Conservation (phyloP, 2,797 vertebrate species). For the Cossypha niveicapilla region DNA sequence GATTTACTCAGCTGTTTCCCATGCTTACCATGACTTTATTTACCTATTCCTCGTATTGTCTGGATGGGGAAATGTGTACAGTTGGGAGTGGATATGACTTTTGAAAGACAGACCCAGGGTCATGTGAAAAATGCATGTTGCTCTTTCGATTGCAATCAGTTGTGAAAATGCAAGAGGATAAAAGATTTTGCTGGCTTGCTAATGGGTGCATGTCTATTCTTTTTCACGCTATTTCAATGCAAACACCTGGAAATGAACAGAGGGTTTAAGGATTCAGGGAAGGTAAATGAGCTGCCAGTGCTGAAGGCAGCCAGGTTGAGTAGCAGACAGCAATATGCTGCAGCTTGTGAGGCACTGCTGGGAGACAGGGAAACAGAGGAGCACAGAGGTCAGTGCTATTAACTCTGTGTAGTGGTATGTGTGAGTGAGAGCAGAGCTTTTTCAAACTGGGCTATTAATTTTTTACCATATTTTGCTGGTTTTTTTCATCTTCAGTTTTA, state of each 20-base stretch:
- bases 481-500: not conserved
- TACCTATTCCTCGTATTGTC: not conserved
- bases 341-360: not conserved
- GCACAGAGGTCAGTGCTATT: slow-evolving; percentile 35
- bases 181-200: not conserved
- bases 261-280: not conserved
- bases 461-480: not conserved
- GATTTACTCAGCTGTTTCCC: not conserved
- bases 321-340: not conserved
- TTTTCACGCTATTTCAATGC: not conserved
- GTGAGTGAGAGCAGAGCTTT: not conserved
- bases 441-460: not conserved
- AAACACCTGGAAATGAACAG: not conserved
- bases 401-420: not conserved
- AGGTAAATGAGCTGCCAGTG: not conserved
- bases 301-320: not conserved
- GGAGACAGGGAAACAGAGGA: not conserved
- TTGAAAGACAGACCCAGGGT: not conserved
- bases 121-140: not conserved
- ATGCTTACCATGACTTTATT: not conserved
- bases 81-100: not conserved
- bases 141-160: not conserved
- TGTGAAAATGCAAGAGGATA: not conserved
- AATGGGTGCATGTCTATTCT: not conserved
- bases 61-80: not conserved